Evolutionary conservation across 2,888 invertebrate genomes (phyloP), one percentile per base, ranked within the genome.

Genomic region (Erannis defoliaria): DNA sequence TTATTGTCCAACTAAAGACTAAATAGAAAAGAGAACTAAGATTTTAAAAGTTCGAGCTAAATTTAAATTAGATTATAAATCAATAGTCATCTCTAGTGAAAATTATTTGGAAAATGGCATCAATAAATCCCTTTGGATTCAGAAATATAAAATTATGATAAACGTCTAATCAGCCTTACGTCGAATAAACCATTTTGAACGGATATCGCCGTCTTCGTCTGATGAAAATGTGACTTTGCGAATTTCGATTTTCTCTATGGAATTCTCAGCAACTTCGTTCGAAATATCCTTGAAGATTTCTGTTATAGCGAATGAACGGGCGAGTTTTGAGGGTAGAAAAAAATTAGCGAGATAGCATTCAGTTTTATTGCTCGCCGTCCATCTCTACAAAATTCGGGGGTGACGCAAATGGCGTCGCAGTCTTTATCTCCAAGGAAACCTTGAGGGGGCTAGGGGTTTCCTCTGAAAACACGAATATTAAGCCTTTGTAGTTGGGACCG

Each of bases 321-420:
- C 48, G 72, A 76, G 73, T 77, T 77, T 73, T 72, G 73, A 73
- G 73, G 74, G 65, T 71, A 72, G 69, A 70, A 75, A 79, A 87
- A 86, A 88, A 88, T 86, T 88, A 84, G 85, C 74, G 71, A 84
- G 85, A 88, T 86, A 86, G 84, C 85, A 85, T 86, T 84, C 80
- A 82, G 76, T 81, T 85, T 86, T 88, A 87, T 86, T 84, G 77
- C 82, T 60, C 33, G 74, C 74, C 80, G 84, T 84, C 74, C 78
- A 75, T 86, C 83, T 81, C 75, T 74, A 70, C 71, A 72, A 80
- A 86, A 83, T 84, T 83, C 77, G 71, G 73, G 82, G 80, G 77
- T 78, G 83, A 85, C 81, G 76, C 76, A 81, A 85, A 86, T 67
- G 66, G 64, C 81, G 78, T 76, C 64, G 61, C 70, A 77, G 75